These are phyloP conservation scores for Peromyscus attwateri DNA, from an alignment of 2,797 vertebrate species.

Conservation along the genomic window DNA sequence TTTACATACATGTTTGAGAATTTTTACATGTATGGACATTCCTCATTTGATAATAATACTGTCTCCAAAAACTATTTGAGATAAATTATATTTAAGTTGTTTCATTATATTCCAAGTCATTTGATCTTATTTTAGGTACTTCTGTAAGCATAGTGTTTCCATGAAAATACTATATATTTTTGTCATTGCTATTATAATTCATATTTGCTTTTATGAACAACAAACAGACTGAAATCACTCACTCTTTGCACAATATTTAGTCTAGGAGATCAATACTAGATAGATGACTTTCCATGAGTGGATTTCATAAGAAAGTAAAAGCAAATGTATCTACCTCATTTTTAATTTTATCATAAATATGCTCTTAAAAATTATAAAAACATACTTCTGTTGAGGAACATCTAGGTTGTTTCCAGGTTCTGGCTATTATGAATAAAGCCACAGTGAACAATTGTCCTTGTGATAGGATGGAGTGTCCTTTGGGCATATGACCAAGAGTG, in stretches of 20 bases:
- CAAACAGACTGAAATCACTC: background rate
- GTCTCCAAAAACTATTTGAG: background rate
- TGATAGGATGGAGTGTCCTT: background rate
- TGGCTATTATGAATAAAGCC: too few species aligned
- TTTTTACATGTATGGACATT: background rate
- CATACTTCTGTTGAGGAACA: background rate
- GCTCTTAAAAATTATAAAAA: constrained; percentile 11
- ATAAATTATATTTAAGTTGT: background rate
- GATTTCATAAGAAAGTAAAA: background rate
- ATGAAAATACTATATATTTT: background rate
- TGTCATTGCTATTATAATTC: background rate
- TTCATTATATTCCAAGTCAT: background rate
- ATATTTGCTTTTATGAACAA: background rate
- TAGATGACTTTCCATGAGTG: background rate
- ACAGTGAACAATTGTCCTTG: background rate
- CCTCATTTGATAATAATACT: background rate
- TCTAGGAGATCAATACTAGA: background rate
- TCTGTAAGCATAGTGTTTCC: background rate
- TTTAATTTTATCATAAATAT: background rate
- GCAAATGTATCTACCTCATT: background rate
- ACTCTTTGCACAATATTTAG: background rate
- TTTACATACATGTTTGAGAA: background rate
- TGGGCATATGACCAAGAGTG: background rate
- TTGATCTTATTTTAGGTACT: constrained; percentile 8
- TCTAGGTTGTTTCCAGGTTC: too few species aligned